Evolutionary conservation across 2,113 vertebrate genomes (phyloP).

Genomic region (Isichthys henryi): DNA sequence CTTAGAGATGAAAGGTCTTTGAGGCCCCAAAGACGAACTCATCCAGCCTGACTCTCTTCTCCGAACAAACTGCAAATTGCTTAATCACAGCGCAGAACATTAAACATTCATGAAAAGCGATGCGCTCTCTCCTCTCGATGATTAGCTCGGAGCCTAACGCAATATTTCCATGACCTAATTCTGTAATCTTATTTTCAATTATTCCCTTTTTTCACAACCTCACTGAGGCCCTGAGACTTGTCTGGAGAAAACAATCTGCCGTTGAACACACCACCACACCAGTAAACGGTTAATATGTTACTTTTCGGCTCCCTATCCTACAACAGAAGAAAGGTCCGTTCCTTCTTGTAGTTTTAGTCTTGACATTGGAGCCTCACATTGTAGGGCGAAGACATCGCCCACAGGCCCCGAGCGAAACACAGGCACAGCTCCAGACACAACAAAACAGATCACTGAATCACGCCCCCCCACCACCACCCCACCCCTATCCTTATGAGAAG

Average conservation of each 20-base stretch:
- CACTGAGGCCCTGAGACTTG: background rate
- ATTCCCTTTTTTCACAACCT: background rate
- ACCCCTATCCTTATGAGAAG: background rate
- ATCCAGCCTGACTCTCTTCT: background rate
- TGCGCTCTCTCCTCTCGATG: background rate
- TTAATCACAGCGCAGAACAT: background rate
- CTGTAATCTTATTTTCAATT: conserved; percentile 17
- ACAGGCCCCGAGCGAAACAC: background rate
- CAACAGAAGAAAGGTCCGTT: background rate
- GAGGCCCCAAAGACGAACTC: background rate
- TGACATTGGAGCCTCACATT: background rate
- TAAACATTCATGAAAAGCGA: conserved; percentile 8
- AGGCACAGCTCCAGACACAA: background rate
- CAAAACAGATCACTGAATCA: background rate
- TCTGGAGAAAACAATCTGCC: background rate
- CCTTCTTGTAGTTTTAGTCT: background rate
- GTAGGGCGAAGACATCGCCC: background rate
- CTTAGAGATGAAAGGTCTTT: background rate
- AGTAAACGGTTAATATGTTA: background rate
- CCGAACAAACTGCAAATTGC: conserved; percentile 5
- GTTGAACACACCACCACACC: background rate
- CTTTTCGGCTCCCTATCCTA: background rate
- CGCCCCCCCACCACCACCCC: background rate
- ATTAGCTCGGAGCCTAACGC: background rate
- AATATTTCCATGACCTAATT: conserved; percentile 21